Conservation (phyloP, 2,797 vertebrate species). For the Gambusia yucatana region DNA sequence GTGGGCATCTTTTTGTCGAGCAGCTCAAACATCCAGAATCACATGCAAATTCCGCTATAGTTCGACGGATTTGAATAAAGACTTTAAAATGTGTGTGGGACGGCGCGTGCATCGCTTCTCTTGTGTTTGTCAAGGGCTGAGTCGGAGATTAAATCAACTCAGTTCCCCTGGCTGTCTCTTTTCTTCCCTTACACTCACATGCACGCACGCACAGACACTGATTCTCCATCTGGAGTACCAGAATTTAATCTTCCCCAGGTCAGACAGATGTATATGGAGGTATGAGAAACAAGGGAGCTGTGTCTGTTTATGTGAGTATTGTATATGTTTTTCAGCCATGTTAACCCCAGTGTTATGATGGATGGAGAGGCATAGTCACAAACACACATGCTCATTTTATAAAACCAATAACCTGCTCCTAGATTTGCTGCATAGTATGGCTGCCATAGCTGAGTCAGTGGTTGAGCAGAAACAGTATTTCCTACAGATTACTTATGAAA, state of each 20-base stretch:
- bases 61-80: conserved; percentile 39
- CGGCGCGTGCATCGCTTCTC: conserved; percentile 20
- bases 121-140: conserved; percentile 35
- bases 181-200: conserved; percentile 5
- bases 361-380: conserved; percentile 50
- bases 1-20: conserved; percentile 13
- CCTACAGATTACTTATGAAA: background rate
- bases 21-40: conserved; percentile 29
- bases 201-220: conserved; percentile 10
- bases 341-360: conserved; percentile 61
- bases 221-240: conserved; percentile 52
- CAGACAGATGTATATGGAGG: conserved; percentile 60
- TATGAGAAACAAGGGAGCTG: conserved; percentile 45
- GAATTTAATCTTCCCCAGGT: conserved; percentile 67
- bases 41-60: conserved; percentile 38
- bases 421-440: conserved; percentile 31
- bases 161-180: conserved; percentile 46
- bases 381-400: conserved; percentile 57
- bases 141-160: conserved; percentile 66
- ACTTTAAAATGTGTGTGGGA: conserved; percentile 44
- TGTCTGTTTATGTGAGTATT: conserved; percentile 26
- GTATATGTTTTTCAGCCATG: conserved; percentile 56
- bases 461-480: background rate
- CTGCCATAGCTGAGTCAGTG: conserved; percentile 16
- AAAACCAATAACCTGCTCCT: conserved; percentile 58